Percentiles rank a stretch among this genome's conserved stretches.
Evolutionary conservation across 1,140 invertebrate species (phyloP).

Genomic region (Ylistrum balloti): DNA sequence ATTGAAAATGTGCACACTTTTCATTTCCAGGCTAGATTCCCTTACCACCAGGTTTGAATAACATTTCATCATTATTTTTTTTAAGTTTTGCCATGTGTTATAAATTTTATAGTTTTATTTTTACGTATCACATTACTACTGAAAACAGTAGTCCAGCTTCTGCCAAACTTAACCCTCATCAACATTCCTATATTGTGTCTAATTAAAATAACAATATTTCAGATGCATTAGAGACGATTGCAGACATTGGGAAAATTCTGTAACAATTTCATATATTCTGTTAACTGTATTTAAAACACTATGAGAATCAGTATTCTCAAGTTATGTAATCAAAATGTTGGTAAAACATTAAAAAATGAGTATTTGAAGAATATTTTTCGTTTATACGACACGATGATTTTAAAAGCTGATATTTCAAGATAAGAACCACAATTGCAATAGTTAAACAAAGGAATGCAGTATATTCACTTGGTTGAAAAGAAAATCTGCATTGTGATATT

Average conservation of each 20-base stretch:
- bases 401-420: not conserved
- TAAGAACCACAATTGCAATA: not conserved
- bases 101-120: not conserved
- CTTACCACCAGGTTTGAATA: conserved; percentile 49
- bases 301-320: no score
- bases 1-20: conserved; percentile 40
- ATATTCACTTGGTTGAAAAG: not conserved
- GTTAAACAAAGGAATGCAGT: not conserved
- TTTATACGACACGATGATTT: no score
- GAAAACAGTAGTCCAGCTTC: not conserved
- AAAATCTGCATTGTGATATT: not conserved
- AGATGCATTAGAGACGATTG: no score
- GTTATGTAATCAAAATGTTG: no score
- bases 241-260: no score
- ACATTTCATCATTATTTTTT: conserved; percentile 10
- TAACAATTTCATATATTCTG: no score
- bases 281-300: no score
- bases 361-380: no score
- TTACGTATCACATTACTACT: not conserved
- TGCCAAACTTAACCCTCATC: not conserved
- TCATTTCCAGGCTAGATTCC: conserved; percentile 43
- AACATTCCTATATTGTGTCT: not conserved
- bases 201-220: no score
- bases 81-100: not conserved
- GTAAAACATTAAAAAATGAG: no score